These are phyloP conservation scores for Caranx melampygus DNA, from an alignment of 2,113 vertebrate species.

Conservation along the genomic window DNA sequence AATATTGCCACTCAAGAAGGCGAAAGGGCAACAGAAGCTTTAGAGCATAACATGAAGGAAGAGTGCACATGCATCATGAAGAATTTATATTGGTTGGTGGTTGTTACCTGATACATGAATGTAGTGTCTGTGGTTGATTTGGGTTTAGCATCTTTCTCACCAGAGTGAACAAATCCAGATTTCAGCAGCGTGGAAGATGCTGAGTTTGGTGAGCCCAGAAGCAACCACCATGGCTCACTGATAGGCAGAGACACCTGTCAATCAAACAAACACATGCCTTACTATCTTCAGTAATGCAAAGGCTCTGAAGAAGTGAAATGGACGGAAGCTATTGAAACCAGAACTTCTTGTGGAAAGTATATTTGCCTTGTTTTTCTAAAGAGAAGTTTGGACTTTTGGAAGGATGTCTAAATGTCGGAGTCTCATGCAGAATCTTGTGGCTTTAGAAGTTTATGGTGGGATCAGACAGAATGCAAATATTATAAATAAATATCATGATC, in stretches of 20 bases:
- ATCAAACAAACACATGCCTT: not conserved
- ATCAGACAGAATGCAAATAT: not conserved
- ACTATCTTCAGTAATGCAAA: slow-evolving; percentile 1
- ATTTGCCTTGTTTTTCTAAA: not conserved
- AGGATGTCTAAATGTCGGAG: not conserved
- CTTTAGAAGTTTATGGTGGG: not conserved
- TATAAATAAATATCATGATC: no score
- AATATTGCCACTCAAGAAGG: slow-evolving; percentile 64
- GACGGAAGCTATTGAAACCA: not conserved
- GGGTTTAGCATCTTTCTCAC: not conserved
- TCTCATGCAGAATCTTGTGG: not conserved
- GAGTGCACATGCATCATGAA: not conserved
- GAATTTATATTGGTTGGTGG: not conserved
- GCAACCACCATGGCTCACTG: not conserved
- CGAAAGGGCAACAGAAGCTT: slow-evolving; percentile 68
- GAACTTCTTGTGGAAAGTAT: not conserved
- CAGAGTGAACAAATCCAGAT: not conserved
- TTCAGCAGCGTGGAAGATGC: not conserved
- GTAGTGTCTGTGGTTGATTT: not conserved
- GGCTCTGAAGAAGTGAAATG: not conserved
- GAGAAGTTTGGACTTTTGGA: slow-evolving; percentile 16
- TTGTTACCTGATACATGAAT: slow-evolving; percentile 27
- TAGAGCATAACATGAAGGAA: slow-evolving; percentile 60
- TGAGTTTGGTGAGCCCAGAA: not conserved
- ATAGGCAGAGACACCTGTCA: not conserved